Base-by-base conservation (phyloP, 2,797 vertebrate species). In the Anableps anableps region DNA sequence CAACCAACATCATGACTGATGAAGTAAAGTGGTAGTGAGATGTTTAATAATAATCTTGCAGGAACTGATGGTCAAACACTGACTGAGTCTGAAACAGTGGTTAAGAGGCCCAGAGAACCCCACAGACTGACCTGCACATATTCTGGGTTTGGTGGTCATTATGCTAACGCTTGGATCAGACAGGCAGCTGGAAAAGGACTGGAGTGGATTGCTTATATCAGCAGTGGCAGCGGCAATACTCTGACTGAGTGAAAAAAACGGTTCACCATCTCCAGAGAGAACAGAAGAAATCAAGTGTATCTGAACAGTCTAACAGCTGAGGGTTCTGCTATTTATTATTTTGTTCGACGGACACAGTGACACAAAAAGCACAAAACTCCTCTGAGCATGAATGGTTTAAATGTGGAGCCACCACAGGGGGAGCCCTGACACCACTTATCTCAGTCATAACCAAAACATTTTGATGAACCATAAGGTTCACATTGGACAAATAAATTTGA, bases 231-330 rank as follows among this genome's bases (percentile, higher is more conserved):
- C 9, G 3, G 5, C 0, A 0, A 5, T 45, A 36, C 58, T 80
- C 72, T 72, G 45, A 77, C n/a, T 74, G 50, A 50, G n/a, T 80
- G 0, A n/a, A 74, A 43, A n/a, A 74, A 51, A 43, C 80, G 74
- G n/a, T 74, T 80, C 38, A 83, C 41, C 6, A 29, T 76, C 0
- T 0, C 11, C 1, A 3, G 41, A n/a, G 77, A 83, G 9, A 21
- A 68, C 31, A 76, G 66, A 48, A 81, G 60, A 3, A 81, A 68
- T 0, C 84, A 29, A 62, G 58, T 75, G 38, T 83, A 83, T 82
- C 78, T 87, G 23, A 87, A 51, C n/a, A 75, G 75, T 64, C 75
- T 75, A 78, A 86, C 80, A n/a, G 85, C 74, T 55, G 80, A 75
- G 10, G 85, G 84, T 73, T 31, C 83, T 10, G 58, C 73, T 77